Evolutionary conservation across 2,797 vertebrate species (phyloP), one percentile per base, ranked within the genome.

Genomic region (Sorex maritimensis): DNA sequence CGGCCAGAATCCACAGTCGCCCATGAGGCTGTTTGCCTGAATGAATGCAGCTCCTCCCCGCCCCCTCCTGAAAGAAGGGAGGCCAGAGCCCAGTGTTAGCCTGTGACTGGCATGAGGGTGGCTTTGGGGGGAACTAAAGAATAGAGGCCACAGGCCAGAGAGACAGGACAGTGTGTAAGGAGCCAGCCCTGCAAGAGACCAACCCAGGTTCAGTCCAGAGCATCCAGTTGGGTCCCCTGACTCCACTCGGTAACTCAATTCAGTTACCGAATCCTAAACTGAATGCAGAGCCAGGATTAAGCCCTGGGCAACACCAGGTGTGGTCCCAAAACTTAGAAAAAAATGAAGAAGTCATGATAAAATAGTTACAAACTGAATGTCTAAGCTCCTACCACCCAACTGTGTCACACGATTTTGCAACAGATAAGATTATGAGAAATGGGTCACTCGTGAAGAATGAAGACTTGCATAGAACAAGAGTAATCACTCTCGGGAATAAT

Each of bases 31-130:
- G 6, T 17, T 4, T 72, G 68, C 3, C 3, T 69, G n/a, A 82
- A 73, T 38, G 6, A 71, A 79, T 15, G 17, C 52, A 67, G 17
- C 30, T 2, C 4, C 34, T 63, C 74, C 11, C 4, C 77, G 19
- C 21, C 12, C 38, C 65, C 68, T 72, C 26, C 28, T 21, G 38
- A 38, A 26, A 81, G 30, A 68, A 83, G 71, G 28, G 75, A 77
- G n/a, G n/a, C 24, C 11, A 44, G 10, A 30, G 41, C 10, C 17
- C 19, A 74, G 2, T 90, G 73, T 21, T 90, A 68, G 26, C 52
- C 17, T 2, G 21, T 71, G 3, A 69, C 44, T 4, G 3, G 1
- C 0, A 41, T 8, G 7, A 1, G 41, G 0, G n/a, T n/a, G 6
- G 0, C 11, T n/a, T 9, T 10, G 55, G 8, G 74, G 74, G 2